Conservation (phyloP, 2,888 invertebrate genomes). For the Sipha maydis region DNA sequence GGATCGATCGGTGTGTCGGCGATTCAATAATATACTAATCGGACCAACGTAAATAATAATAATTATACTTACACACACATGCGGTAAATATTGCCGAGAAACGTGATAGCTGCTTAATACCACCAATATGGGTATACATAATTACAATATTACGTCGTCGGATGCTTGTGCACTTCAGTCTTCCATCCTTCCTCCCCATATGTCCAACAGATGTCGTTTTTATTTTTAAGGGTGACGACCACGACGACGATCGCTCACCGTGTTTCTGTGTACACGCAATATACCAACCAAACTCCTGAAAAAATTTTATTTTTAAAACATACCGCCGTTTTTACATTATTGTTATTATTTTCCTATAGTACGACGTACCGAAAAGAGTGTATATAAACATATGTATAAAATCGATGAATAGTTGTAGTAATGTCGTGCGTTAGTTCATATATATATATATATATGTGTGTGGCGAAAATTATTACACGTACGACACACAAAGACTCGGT, state of each 20-base stretch:
- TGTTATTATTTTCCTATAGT: not conserved
- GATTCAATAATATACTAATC: not conserved
- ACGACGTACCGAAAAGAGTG: not conserved
- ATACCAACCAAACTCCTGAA: not conserved
- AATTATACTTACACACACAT: not conserved
- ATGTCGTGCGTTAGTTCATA: not conserved
- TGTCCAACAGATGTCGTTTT: conserved; percentile 55
- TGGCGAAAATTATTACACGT: conserved; percentile 46
- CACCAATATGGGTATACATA: not conserved
- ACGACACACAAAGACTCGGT: conserved; percentile 5
- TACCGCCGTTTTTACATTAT: not conserved
- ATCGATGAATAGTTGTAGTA: not conserved
- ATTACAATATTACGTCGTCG: not conserved
- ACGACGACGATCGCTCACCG: not conserved
- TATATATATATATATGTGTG: not conserved
- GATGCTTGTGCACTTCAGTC: not conserved
- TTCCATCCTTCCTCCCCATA: not conserved
- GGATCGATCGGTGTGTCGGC: not conserved
- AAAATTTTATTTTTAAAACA: not conserved
- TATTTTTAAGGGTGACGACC: conserved; percentile 45
- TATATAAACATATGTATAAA: not conserved
- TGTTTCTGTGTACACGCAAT: not conserved
- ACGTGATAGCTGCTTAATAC: not conserved
- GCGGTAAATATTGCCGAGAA: not conserved
- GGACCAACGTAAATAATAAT: not conserved